These are phyloP conservation scores for Pelobates fuscus DNA, from an alignment of 2,113 vertebrate species.

Conservation along the genomic window DNA sequence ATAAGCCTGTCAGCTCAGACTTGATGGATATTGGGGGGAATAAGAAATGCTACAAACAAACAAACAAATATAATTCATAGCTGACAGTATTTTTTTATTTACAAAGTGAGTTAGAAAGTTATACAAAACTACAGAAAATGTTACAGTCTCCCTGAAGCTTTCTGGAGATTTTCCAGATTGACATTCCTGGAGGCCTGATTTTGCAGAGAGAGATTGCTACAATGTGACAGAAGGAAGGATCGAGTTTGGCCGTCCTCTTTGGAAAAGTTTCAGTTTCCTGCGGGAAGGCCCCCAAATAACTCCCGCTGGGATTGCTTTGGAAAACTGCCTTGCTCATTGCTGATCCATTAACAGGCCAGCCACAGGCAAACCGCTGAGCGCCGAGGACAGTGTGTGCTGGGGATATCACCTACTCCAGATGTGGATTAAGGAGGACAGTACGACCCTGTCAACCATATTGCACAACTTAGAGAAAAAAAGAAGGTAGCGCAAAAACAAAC, in stretches of 20 bases:
- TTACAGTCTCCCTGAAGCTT: background rate
- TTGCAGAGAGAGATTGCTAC: background rate
- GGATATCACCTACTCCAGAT: background rate
- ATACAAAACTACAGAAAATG: too few species aligned
- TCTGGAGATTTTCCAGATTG: conserved; percentile 4
- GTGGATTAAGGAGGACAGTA: too few species aligned
- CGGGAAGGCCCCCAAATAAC: conserved; percentile 9
- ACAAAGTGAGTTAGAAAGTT: too few species aligned
- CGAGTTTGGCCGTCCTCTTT: conserved; percentile 1
- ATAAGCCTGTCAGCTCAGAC: background rate
- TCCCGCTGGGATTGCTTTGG: conserved; percentile 17
- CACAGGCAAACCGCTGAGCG: background rate
- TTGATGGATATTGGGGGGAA: conserved; percentile 24
- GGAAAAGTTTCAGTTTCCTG: background rate
- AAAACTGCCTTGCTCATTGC: background rate
- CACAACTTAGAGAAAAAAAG: too few species aligned
- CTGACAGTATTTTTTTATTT: too few species aligned
- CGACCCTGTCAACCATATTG: too few species aligned
- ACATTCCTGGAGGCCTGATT: conserved; percentile 5
- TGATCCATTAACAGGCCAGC: conserved; percentile 11
- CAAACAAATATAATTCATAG: background rate
- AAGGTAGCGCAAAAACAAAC: too few species aligned
- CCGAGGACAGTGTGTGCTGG: background rate
- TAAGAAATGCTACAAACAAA: background rate
- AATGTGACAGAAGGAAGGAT: conserved; percentile 10